These are phyloP conservation scores for Monochamus alternatus DNA, from an alignment of 2,888 invertebrate genomes.

Conservation along the genomic window DNA sequence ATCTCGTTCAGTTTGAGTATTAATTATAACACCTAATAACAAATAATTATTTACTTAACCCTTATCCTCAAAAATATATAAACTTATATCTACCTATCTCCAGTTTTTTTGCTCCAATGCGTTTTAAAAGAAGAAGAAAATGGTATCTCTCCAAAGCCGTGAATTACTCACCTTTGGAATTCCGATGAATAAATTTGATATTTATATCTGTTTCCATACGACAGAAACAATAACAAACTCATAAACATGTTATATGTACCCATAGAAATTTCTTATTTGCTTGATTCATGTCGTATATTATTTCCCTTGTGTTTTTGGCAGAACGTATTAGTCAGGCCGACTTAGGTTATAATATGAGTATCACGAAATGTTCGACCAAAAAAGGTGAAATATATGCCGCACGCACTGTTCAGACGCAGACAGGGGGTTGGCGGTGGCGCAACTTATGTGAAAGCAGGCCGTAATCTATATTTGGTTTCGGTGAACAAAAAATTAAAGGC, in stretches of 20 bases:
- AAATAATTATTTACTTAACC: no score
- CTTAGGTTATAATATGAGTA: conserved; percentile 28
- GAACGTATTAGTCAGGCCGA: conserved; percentile 29
- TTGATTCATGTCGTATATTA: conserved; percentile 34
- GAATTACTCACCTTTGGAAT: conserved; percentile 4
- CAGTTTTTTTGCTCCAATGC: no score
- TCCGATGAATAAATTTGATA: conserved; percentile 19
- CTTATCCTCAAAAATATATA: no score
- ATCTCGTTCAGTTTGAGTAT: no score
- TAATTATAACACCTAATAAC: no score
- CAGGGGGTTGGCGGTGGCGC: conserved; percentile 11
- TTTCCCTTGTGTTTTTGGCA: conserved; percentile 32
- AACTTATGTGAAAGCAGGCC: conserved; percentile 19
- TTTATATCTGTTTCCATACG: conserved; percentile 12
- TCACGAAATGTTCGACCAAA: conserved; percentile 35
- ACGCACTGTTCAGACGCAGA: conserved; percentile 27
- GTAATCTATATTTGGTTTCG: conserved; percentile 20
- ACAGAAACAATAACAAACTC: conserved; percentile 23
- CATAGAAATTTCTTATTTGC: conserved; percentile 16
- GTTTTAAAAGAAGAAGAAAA: no score
- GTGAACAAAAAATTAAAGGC: not conserved
- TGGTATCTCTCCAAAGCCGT: no score
- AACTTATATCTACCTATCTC: no score
- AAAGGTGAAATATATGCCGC: conserved; percentile 32
- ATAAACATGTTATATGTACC: conserved; percentile 16